phyloP scores from a whole-genome alignment of 2,113 vertebrate species.

The Sander vitreus region DNA sequence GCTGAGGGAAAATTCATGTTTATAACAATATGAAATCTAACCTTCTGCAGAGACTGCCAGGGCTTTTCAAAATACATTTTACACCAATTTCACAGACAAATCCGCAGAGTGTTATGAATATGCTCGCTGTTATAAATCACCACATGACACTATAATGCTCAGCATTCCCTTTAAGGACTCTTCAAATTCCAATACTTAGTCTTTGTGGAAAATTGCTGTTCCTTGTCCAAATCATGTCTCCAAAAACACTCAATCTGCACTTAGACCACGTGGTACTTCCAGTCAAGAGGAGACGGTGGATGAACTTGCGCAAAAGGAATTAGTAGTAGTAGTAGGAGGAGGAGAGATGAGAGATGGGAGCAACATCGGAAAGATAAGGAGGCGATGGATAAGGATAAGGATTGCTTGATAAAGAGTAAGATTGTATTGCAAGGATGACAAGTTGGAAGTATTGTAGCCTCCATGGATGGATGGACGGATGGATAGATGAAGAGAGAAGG shows the following conservation, averaged over 20 bases:
- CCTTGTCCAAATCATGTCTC: conserved; percentile 37
- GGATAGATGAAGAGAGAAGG: conserved; percentile 8
- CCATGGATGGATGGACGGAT: conserved; percentile 24
- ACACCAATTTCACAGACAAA: conserved; percentile 25
- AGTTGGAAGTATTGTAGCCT: conserved; percentile 11
- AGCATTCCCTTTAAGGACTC: conserved; percentile 42
- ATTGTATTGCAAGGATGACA: conserved; percentile 33
- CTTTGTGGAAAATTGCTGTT: conserved; percentile 63
- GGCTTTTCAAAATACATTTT: conserved; percentile 40
- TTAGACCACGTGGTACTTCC: conserved; percentile 41
- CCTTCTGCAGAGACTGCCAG: conserved; percentile 15
- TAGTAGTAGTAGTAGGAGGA: not conserved
- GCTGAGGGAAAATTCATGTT: conserved; percentile 11
- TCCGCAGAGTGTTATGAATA: conserved; percentile 34
- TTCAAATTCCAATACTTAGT: conserved; percentile 55
- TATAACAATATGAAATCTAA: conserved; percentile 48
- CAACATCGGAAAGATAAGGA: conserved; percentile 12
- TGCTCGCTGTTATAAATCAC: conserved; percentile 44
- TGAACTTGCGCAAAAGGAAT: conserved; percentile 43
- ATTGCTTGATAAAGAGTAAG: conserved; percentile 5
- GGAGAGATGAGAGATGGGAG: not conserved
- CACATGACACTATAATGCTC: conserved; percentile 48
- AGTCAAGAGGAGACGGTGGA: conserved; percentile 42
- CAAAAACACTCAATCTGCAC: conserved; percentile 32
- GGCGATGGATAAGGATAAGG: not conserved